Conservation (phyloP, 2,888 invertebrate genomes). For the Eupeodes luniger region DNA sequence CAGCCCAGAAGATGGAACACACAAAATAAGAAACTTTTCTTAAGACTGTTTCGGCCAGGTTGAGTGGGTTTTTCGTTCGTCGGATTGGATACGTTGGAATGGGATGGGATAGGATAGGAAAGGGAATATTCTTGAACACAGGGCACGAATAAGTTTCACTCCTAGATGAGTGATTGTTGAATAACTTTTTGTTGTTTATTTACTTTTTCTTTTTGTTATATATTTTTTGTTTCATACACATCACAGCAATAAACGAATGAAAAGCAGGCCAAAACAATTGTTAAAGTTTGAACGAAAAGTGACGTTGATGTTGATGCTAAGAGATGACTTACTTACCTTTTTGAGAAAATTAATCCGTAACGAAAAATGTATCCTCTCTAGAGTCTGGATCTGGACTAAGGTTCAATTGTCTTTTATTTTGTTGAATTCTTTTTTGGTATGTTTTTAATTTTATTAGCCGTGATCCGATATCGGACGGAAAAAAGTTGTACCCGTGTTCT, state of each 20-base stretch:
- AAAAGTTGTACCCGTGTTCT: constrained; percentile 57
- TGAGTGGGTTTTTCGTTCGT: background rate
- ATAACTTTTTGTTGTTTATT: constrained; percentile 42
- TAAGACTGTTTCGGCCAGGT: constrained; percentile 32
- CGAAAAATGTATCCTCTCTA: constrained; percentile 42
- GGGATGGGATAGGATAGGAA: background rate
- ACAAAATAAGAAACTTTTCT: constrained; percentile 66
- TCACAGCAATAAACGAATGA: constrained; percentile 37
- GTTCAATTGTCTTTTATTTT: constrained; percentile 19
- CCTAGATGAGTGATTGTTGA: constrained; percentile 64
- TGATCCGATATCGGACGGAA: constrained; percentile 60
- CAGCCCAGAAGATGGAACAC: constrained; percentile 40
- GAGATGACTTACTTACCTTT: constrained; percentile 64
- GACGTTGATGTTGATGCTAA: constrained; percentile 26
- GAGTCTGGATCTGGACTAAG: background rate
- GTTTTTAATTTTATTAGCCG: constrained; percentile 52
- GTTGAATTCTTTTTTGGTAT: constrained; percentile 9
- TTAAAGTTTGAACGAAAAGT: constrained; percentile 30
- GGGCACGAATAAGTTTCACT: constrained; percentile 58
- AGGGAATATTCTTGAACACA: constrained; percentile 20
- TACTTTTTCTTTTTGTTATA: constrained; percentile 22
- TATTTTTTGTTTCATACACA: constrained; percentile 18
- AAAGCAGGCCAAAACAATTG: constrained; percentile 35
- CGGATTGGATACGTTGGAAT: too few species aligned
- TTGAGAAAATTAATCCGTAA: constrained; percentile 46